Conservation (phyloP, 2,888 invertebrate genomes). For the Sminthurides aquaticus region DNA sequence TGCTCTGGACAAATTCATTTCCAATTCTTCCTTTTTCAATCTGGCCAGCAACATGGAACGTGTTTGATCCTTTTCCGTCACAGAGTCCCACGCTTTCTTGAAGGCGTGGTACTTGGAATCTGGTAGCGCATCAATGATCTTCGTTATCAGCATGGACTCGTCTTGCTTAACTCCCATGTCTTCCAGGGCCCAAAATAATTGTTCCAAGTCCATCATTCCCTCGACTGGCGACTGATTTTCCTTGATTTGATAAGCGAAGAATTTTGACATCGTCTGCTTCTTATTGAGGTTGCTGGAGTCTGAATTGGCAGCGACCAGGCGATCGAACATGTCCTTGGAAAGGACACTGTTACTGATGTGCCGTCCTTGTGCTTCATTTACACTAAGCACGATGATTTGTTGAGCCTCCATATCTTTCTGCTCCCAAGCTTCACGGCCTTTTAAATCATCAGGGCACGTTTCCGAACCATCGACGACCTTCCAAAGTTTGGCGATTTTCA, state of each 20-base stretch:
- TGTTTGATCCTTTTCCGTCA: too few species aligned
- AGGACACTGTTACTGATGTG: neutral
- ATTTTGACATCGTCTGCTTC: too few species aligned
- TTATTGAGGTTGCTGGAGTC: too few species aligned
- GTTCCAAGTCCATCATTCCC: too few species aligned
- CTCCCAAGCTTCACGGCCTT: neutral
- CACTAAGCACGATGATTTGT: neutral
- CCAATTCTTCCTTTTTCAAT: slow-evolving; percentile 18
- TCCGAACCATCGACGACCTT: neutral
- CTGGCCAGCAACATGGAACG: too few species aligned
- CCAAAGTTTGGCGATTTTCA: neutral
- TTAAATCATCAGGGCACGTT: neutral
- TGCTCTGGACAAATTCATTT: too few species aligned
- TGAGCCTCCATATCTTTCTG: neutral
- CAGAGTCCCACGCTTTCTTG: slow-evolving; percentile 24
- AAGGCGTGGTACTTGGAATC: slow-evolving; percentile 14
- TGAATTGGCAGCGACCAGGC: too few species aligned
- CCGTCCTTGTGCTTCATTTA: neutral
- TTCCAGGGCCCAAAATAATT: slow-evolving; percentile 4
- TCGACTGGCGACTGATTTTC: too few species aligned
- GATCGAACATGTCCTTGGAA: too few species aligned
- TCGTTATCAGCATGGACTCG: too few species aligned
- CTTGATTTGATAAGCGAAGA: too few species aligned
- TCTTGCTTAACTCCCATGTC: slow-evolving; percentile 16
- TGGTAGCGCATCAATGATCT: too few species aligned